Evolutionary conservation across 2,113 vertebrate genomes (phyloP).

Genomic region (Tenebrosternarchus preto): DNA sequence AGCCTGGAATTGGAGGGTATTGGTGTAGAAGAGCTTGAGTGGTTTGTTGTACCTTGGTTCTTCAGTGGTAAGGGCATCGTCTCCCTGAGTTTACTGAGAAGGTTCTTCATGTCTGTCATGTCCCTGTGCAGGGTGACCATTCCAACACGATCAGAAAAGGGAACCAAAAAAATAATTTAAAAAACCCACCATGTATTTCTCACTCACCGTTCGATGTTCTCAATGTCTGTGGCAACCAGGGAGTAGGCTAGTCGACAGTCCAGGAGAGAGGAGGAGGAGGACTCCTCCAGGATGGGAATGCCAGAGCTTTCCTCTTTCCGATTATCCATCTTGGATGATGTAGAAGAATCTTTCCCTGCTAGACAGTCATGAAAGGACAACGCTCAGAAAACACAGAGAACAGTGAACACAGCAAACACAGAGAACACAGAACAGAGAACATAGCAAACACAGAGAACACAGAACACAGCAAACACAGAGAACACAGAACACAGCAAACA

Average conservation of each 20-base stretch:
- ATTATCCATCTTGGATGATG: slow-evolving; percentile 74
- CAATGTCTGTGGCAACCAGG: slow-evolving; percentile 92
- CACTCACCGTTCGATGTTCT: slow-evolving; percentile 89
- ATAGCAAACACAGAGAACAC: not conserved
- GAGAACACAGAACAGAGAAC: not conserved
- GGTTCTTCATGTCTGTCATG: slow-evolving; percentile 98
- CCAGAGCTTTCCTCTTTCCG: slow-evolving; percentile 86
- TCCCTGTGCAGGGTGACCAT: slow-evolving; percentile 76
- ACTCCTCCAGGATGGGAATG: slow-evolving; percentile 90
- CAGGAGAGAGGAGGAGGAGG: slow-evolving; percentile 81
- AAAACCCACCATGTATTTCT: not conserved
- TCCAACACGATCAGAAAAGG: not conserved
- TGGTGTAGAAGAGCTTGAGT: too few species aligned
- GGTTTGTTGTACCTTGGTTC: slow-evolving; percentile 99
- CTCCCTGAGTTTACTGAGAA: slow-evolving; percentile 99
- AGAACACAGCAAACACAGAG: not conserved
- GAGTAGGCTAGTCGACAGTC: slow-evolving; percentile 83
- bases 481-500: too few species aligned
- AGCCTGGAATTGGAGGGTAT: not conserved
- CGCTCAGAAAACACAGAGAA: not conserved
- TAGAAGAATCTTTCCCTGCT: slow-evolving; percentile 82
- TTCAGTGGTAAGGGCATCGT: slow-evolving; percentile 99
- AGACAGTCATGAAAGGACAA: slow-evolving; percentile 44
- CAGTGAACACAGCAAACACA: not conserved
- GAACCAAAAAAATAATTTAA: not conserved